A percentile compares a stretch with the other conserved stretches of the same genome.
Evolutionary conservation across 1,140 invertebrate species (phyloP).

Genomic region (Drosophila nigromelanica): DNA sequence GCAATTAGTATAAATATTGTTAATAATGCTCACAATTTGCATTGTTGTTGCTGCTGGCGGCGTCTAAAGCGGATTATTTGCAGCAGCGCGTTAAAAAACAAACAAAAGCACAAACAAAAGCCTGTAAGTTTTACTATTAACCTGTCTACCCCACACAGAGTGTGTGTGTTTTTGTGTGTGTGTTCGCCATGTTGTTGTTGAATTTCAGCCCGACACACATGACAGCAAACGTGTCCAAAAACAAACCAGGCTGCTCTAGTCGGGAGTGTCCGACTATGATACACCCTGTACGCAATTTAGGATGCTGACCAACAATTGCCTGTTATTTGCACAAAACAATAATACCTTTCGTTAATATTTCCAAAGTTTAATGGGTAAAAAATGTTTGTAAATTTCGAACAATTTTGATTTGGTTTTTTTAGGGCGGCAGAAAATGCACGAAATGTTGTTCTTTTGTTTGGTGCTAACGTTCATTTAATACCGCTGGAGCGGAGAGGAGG

Average conservation of each 20-base stretch:
- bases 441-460: not conserved
- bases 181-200: constrained; percentile 53
- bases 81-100: constrained; percentile 52
- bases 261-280: not conserved
- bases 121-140: constrained; percentile 64
- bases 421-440: too few species aligned
- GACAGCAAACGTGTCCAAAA: constrained; percentile 12
- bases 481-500: not conserved
- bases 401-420: not conserved
- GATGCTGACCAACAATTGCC: too few species aligned
- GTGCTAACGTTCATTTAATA: not conserved
- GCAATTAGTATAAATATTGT: constrained; percentile 12
- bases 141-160: constrained; percentile 13
- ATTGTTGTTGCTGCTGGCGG: constrained; percentile 39
- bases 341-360: too few species aligned
- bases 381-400: not conserved
- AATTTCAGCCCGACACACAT: constrained; percentile 36
- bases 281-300: not conserved
- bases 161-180: constrained; percentile 21
- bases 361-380: too few species aligned
- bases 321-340: too few species aligned
- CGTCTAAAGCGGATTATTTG: constrained; percentile 71
- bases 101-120: constrained; percentile 56
- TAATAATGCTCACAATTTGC: constrained; percentile 37
- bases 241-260: too few species aligned